A percentile compares a stretch with the other conserved stretches of the same genome.
Evolutionary conservation across 2,113 vertebrate genomes (phyloP).

Genomic region (Grallaria varia): DNA sequence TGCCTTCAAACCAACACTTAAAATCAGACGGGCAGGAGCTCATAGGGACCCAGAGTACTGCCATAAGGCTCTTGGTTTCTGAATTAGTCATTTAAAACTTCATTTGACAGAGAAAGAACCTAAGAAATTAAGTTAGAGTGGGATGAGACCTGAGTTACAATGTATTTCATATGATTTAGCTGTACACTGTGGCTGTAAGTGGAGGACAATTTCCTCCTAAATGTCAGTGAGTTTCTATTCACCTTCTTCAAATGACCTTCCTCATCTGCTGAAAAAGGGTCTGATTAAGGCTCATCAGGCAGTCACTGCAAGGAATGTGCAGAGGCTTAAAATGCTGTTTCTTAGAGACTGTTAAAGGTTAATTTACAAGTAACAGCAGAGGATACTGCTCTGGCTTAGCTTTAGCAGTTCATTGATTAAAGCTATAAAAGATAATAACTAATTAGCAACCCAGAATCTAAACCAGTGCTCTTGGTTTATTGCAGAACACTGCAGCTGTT

Average conservation of each 20-base stretch:
- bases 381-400: neutral
- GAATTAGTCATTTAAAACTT: neutral
- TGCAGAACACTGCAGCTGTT: neutral
- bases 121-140: neutral
- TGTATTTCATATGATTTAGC: fast-evolving
- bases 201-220: neutral
- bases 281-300: neutral
- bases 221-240: neutral
- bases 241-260: neutral
- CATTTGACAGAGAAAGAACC: neutral
- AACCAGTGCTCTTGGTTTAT: neutral
- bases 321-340: neutral
- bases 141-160: neutral
- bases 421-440: neutral
- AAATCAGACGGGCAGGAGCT: constrained; percentile 34
- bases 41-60: neutral
- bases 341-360: neutral
- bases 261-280: neutral
- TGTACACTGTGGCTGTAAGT: neutral
- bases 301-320: neutral
- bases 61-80: neutral
- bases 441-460: neutral
- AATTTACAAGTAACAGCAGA: neutral
- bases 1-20: too few species aligned
- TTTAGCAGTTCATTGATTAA: neutral